Base-by-base conservation (phyloP, 2,113 vertebrate species). In the Daphoenositta chrysoptera region DNA sequence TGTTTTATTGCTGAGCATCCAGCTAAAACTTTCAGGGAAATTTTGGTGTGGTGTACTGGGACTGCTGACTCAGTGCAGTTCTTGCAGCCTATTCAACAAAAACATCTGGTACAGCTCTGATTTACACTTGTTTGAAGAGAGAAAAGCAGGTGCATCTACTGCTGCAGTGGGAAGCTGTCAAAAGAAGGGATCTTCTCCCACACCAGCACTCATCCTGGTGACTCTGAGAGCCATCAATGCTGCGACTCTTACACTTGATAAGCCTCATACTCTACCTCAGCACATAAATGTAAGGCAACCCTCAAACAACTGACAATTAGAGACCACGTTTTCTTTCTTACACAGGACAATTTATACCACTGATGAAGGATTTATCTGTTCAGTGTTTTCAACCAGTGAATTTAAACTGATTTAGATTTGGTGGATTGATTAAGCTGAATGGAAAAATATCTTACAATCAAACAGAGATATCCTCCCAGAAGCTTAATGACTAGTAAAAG, bases 101-200 rank as follows among this genome's bases (percentile, higher is more conserved):
- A 94, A 87, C 93, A 96, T 89, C 91, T 95, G 87, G 63, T 83
- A 73, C 22, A 53, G 70, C 68, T 94, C 88, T 96, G 89, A 95
- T 96, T 95, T 94, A 84, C 54, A 77, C 83, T 89, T 90, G 75
- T 92, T 87, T 73, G 68, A 80, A 87, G 93, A 94, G 40, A 86
- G 80, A 82, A 96, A 84, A 72, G 37, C 85, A 94, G 83, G 76
- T 96, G 80, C 83, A 72, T 58, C 51, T 76, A 42, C 75, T 80
- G 50, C 71, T 93, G 57, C 48, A 63, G 37, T 64, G 35, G 61
- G 53, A 90, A 91, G 75, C 30, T 68, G 15, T 81, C 40, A 79
- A 57, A 79, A 63, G 51, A 61, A 71, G 28, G 24, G 60, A 86
- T 66, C 18, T 93, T 84, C 54, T 89, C 40, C 48, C 4, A 5